phyloP scores from a whole-genome alignment of 2,888 invertebrate genomes.

The Drosophila aldrichi region DNA sequence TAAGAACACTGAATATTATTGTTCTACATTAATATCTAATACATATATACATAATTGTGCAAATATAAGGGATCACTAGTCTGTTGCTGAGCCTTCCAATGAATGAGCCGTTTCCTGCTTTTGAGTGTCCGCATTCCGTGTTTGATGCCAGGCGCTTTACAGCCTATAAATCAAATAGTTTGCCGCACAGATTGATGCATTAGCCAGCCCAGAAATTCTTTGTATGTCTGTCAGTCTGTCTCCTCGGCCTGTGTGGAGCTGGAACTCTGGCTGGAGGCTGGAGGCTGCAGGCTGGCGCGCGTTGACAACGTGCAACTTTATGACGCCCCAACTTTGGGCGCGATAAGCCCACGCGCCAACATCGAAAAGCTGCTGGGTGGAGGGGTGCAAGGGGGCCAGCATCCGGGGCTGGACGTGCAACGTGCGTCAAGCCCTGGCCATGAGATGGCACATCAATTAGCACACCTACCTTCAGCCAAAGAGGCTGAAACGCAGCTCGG shows the following conservation, averaged over 20 bases:
- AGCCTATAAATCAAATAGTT: slow-evolving; percentile 72
- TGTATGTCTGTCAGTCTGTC: slow-evolving; percentile 14
- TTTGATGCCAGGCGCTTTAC: slow-evolving; percentile 47
- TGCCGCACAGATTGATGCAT: slow-evolving; percentile 78
- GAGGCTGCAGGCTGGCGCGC: slow-evolving; percentile 22
- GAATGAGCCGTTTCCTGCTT: slow-evolving; percentile 29
- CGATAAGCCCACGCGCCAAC: slow-evolving; percentile 73
- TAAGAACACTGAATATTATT: too few species aligned
- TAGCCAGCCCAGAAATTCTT: slow-evolving; percentile 54
- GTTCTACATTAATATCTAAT: too few species aligned
- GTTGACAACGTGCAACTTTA: slow-evolving; percentile 76
- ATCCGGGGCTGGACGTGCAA: slow-evolving; percentile 32
- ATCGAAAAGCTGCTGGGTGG: slow-evolving; percentile 21
- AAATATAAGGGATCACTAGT: background rate
- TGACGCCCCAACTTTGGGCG: slow-evolving; percentile 75
- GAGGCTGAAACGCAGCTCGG: slow-evolving; percentile 3
- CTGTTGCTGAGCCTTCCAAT: background rate
- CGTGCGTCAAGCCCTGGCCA: slow-evolving; percentile 57
- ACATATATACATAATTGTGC: background rate
- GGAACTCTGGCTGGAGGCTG: slow-evolving; percentile 2
- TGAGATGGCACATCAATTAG: slow-evolving; percentile 77
- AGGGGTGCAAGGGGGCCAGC: background rate
- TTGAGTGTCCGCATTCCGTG: slow-evolving; percentile 44
- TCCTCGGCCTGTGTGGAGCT: slow-evolving; percentile 15
- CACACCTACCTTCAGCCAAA: slow-evolving; percentile 63